Conservation (phyloP, 1,140 invertebrate species). For the Plectus sambesii region DNA sequence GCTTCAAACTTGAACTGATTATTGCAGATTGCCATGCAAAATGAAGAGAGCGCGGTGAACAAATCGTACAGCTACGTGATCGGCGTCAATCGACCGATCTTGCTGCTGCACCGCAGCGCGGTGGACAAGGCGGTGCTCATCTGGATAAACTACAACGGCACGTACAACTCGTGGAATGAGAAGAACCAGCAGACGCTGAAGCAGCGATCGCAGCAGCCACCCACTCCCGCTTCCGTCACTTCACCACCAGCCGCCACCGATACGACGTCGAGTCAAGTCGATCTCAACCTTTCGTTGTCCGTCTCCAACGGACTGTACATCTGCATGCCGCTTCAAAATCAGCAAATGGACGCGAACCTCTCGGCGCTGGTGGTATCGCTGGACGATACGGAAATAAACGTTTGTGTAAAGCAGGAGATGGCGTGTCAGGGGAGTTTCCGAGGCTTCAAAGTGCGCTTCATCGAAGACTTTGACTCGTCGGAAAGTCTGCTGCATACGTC, state of each 20-base stretch:
- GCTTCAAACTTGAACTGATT: too few species aligned
- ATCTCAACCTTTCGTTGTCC: constrained; percentile 39
- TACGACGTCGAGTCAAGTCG: constrained; percentile 30
- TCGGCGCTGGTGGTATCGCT: constrained; percentile 35
- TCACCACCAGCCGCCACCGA: not conserved
- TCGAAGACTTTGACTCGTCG: constrained; percentile 38
- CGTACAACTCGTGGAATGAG: constrained; percentile 38
- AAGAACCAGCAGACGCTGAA: too few species aligned
- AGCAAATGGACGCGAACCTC: constrained; percentile 35
- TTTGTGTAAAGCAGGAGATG: constrained; percentile 36
- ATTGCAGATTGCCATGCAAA: constrained; percentile 34
- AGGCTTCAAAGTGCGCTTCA: constrained; percentile 38
- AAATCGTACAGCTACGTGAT: constrained; percentile 35
- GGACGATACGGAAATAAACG: constrained; percentile 32
- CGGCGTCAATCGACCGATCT: constrained; percentile 36
- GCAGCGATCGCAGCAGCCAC: too few species aligned
- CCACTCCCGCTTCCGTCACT: too few species aligned
- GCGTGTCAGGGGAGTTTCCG: constrained; percentile 38
- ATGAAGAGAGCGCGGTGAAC: constrained; percentile 27
- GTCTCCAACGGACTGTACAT: constrained; percentile 39
- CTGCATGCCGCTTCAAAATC: constrained; percentile 37
- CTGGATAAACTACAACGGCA: constrained; percentile 44
- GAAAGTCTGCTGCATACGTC: constrained; percentile 33
- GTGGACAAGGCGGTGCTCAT: constrained; percentile 42
- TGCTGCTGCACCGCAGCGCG: constrained; percentile 37